Base-by-base conservation (phyloP, 37 sponge, comb jelly and placozoan species). In the Bolinopsis microptera region DNA sequence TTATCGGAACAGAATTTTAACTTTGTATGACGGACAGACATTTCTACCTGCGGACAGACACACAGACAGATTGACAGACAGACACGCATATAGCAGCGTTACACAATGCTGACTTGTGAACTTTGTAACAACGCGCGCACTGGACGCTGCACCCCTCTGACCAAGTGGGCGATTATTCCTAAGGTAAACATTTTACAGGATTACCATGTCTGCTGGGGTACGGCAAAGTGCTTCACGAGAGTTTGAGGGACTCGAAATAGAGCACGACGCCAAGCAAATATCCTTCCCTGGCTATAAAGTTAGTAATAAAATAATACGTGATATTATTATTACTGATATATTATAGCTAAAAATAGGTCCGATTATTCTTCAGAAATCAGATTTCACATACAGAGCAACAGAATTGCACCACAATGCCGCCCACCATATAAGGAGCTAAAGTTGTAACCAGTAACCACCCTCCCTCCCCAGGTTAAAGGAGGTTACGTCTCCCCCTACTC, bases 401-500 rank as follows among this genome's bases (percentile, higher is more conserved):
- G n/a, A n/a, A n/a, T n/a, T n/a, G n/a, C n/a, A n/a, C n/a, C n/a
- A n/a, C n/a, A n/a, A n/a, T n/a, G n/a, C n/a, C n/a, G n/a, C n/a
- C n/a, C n/a, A n/a, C n/a, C n/a, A n/a, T n/a, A n/a, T n/a, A n/a
- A n/a, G n/a, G n/a, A n/a, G n/a, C n/a, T n/a, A n/a, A n/a, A n/a
- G n/a, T n/a, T n/a, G n/a, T n/a, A n/a, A n/a, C n/a, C n/a, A n/a
- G n/a, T n/a, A n/a, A n/a, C n/a, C n/a, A n/a, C n/a, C n/a, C n/a
- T n/a, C n/a, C n/a, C n/a, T 23, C 0, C 30, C 3, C 90, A 86
- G 90, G 90, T 86, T 38, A 86, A 86, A 38, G 90, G 90, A 40
- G 90, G 90, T 28, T 86, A 86, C 61, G 90, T 86, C 38, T 86
- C 90, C 28, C 90, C 90, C 61, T 86, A 86, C 30, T 41, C 61